A percentile compares a stretch with the other conserved stretches of the same genome.
These are phyloP conservation scores for Zosterops japonicus DNA, from an alignment of 2,113 vertebrate genomes.

Conservation along the genomic window DNA sequence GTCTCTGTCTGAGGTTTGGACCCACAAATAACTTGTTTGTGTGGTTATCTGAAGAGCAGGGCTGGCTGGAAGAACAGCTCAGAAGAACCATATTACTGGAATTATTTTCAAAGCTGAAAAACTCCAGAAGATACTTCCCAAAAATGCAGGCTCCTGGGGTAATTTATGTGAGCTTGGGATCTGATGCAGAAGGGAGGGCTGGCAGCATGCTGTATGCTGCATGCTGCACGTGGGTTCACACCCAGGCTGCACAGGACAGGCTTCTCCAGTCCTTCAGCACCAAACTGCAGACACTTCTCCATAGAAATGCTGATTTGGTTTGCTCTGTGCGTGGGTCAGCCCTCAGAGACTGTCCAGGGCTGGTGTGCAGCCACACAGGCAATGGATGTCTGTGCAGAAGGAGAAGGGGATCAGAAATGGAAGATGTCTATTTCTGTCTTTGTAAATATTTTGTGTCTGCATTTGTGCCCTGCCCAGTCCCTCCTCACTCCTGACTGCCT, in stretches of 20 bases:
- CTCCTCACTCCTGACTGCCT: not conserved
- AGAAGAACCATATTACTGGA: not conserved
- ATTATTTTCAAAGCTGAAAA: not conserved
- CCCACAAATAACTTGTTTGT: too few relatives aligned
- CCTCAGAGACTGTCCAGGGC: rapidly evolving
- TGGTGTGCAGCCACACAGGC: rapidly evolving
- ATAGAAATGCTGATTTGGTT: not conserved
- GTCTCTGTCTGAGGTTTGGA: too few relatives aligned
- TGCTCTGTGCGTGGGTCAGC: not conserved
- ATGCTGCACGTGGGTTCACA: rapidly evolving
- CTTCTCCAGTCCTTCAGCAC: not conserved
- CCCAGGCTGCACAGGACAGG: not conserved
- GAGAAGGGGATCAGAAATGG: not conserved
- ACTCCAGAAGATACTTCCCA: rapidly evolving
- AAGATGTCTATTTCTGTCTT: not conserved
- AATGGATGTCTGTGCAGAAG: rapidly evolving
- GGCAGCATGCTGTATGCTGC: rapidly evolving
- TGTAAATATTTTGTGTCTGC: not conserved
- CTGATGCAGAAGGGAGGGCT: not conserved
- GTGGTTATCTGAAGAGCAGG: too few relatives aligned
- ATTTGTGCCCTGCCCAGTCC: not conserved
- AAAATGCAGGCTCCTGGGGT: not conserved
- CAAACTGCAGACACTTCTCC: not conserved
- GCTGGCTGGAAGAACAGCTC: too few relatives aligned
- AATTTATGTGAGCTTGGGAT: not conserved